Conservation (phyloP, 2,797 vertebrate genomes). For the Channallabes apus region DNA sequence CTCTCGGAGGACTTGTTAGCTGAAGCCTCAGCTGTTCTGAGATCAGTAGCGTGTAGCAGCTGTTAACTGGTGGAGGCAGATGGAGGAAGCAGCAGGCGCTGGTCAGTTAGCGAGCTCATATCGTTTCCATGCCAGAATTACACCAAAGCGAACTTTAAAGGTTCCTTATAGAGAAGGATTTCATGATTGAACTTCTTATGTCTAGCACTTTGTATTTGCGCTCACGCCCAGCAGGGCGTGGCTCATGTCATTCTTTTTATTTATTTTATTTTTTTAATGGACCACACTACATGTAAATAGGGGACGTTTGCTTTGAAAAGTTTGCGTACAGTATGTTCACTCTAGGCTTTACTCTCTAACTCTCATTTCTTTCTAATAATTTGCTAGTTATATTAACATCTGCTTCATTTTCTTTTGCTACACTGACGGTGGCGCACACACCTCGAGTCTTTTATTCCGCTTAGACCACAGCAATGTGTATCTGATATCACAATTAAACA, state of each 20-base stretch:
- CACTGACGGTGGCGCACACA: neutral
- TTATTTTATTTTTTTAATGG: neutral
- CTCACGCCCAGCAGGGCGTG: neutral
- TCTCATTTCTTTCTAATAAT: neutral
- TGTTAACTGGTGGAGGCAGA: slow-evolving; percentile 29
- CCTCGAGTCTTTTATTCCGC: neutral
- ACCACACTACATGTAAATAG: neutral
- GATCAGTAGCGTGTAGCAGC: slow-evolving; percentile 29
- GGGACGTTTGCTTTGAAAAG: neutral
- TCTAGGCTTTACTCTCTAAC: neutral
- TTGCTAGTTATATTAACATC: neutral
- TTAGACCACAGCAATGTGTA: neutral
- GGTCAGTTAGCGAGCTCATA: slow-evolving; percentile 23
- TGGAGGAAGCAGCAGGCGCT: slow-evolving; percentile 35
- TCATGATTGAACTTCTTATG: neutral
- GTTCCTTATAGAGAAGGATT: neutral
- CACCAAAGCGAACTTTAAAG: neutral
- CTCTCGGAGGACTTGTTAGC: slow-evolving; percentile 13
- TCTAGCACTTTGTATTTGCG: neutral
- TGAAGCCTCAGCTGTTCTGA: slow-evolving; percentile 19
- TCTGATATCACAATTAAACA: neutral
- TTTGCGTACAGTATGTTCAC: neutral
- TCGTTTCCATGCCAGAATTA: slow-evolving; percentile 8
- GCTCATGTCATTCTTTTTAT: neutral
- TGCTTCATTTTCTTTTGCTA: neutral